phyloP scores from a whole-genome alignment of 1,140 invertebrate species.

The Drosophila kohkoa region DNA sequence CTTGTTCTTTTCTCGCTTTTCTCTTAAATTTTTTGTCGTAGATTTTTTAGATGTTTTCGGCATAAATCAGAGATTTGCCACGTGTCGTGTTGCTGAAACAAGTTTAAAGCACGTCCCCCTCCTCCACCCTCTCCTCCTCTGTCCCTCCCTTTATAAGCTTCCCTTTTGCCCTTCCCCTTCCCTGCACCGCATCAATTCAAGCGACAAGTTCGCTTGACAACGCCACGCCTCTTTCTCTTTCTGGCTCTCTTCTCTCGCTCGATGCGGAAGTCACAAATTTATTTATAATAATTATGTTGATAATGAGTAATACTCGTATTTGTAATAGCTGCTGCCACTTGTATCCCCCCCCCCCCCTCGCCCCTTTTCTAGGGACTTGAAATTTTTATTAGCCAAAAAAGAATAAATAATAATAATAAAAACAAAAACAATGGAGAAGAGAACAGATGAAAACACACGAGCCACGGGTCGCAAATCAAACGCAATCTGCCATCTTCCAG shows the following conservation, averaged over 20 bases:
- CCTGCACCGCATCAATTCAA: background rate
- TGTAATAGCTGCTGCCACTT: slow-evolving; percentile 15
- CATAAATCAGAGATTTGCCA: slow-evolving; percentile 22
- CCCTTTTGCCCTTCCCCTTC: too few relatives aligned
- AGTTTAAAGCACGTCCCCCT: background rate
- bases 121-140: background rate
- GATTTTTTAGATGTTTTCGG: background rate
- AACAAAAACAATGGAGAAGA: background rate
- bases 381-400: slow-evolving; percentile 22
- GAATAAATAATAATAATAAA: background rate
- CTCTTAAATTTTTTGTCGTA: background rate
- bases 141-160: too few relatives aligned
- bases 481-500: slow-evolving; percentile 16
- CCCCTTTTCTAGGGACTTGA: background rate
- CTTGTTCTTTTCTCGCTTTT: background rate
- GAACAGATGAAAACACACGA: slow-evolving; percentile 1
- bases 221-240: background rate
- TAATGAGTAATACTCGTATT: slow-evolving; percentile 45
- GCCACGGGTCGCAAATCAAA: slow-evolving; percentile 6
- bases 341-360: background rate
- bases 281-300: slow-evolving; percentile 39
- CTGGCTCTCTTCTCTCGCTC: background rate
- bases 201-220: slow-evolving; percentile 21
- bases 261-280: slow-evolving; percentile 42
- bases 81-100: slow-evolving; percentile 9